Percentiles rank a stretch among this genome's conserved stretches.
phyloP scores from a whole-genome alignment of 2,888 invertebrate species.

The Lagria hirta region DNA sequence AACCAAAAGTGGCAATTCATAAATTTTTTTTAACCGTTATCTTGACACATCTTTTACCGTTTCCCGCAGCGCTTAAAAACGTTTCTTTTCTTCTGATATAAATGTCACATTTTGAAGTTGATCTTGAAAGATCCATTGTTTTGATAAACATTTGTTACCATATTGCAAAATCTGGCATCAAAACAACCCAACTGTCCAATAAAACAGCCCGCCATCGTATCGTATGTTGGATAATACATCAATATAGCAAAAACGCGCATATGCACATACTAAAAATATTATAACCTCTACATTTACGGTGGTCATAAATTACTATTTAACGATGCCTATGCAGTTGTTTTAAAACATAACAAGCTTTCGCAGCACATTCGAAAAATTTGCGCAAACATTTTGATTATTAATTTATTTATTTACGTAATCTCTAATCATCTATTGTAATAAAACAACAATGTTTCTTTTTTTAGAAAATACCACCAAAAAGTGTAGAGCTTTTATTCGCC shows the following conservation, averaged over 20 bases:
- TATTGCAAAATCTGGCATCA: constrained; percentile 10
- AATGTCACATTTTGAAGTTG: too few relatives aligned
- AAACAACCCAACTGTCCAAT: constrained; percentile 2
- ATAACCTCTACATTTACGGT: constrained; percentile 54
- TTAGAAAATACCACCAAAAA: constrained; percentile 39
- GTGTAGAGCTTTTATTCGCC: constrained; percentile 1
- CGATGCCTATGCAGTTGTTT: constrained; percentile 55
- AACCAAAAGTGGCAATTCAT: too few relatives aligned
- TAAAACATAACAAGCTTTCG: constrained; percentile 43
- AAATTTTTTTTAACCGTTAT: too few relatives aligned
- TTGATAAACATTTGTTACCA: too few relatives aligned
- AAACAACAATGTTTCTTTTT: too few relatives aligned
- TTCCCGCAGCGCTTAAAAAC: too few relatives aligned
- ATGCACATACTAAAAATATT: constrained; percentile 54
- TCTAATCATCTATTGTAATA: too few relatives aligned
- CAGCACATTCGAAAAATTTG: constrained; percentile 47
- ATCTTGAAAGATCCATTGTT: too few relatives aligned
- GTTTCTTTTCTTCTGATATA: too few relatives aligned
- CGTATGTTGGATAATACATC: constrained; percentile 39
- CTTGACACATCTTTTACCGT: too few relatives aligned
- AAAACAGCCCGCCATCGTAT: constrained; percentile 17
- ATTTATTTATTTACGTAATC: too few relatives aligned
- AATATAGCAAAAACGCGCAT: constrained; percentile 46
- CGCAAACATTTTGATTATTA: too few relatives aligned
- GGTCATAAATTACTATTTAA: constrained; percentile 54